Conservation (phyloP, 2,113 vertebrate species). For the Dissostichus mawsoni region DNA sequence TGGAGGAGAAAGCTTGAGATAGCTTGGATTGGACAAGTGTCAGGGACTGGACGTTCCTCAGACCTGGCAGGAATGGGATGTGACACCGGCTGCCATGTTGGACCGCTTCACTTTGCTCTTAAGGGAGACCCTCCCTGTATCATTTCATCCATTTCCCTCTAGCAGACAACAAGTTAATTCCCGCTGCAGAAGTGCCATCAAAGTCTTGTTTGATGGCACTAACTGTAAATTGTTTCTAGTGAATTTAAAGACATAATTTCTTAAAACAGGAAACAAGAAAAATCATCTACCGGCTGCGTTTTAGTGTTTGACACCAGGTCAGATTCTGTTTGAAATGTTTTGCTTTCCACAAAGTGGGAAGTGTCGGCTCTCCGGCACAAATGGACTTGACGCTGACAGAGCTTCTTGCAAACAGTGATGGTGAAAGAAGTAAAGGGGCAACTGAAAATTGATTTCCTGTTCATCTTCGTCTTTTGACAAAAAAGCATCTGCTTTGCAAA, state of each 20-base stretch:
- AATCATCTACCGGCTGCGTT: conserved; percentile 1
- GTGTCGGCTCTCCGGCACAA: conserved; percentile 6
- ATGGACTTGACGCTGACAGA: conserved; percentile 4
- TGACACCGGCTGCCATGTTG: conserved; percentile 66
- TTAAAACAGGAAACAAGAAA: neutral
- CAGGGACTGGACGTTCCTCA: conserved; percentile 74
- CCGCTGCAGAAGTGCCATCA: neutral
- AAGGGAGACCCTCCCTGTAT: conserved; percentile 45
- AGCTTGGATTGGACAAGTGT: conserved; percentile 80
- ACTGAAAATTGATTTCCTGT: neutral
- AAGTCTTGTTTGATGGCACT: neutral
- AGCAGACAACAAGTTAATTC: conserved; percentile 21
- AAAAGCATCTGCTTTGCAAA: neutral
- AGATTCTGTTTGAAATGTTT: conserved; percentile 20
- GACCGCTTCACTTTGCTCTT: conserved; percentile 36
- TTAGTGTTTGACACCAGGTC: conserved; percentile 33
- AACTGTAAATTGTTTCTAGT: neutral
- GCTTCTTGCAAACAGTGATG: conserved; percentile 11
- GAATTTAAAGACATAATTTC: conserved; percentile 16
- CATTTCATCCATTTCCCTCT: conserved; percentile 45
- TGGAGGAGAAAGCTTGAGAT: conserved; percentile 68
- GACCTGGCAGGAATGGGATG: conserved; percentile 77
- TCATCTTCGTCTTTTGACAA: neutral
- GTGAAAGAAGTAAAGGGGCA: neutral
- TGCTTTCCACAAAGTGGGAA: conserved; percentile 4